Percentiles rank a stretch among this genome's conserved stretches.
Conservation (phyloP, 2,888 invertebrate genomes). For the Argyresthia albistria region DNA sequence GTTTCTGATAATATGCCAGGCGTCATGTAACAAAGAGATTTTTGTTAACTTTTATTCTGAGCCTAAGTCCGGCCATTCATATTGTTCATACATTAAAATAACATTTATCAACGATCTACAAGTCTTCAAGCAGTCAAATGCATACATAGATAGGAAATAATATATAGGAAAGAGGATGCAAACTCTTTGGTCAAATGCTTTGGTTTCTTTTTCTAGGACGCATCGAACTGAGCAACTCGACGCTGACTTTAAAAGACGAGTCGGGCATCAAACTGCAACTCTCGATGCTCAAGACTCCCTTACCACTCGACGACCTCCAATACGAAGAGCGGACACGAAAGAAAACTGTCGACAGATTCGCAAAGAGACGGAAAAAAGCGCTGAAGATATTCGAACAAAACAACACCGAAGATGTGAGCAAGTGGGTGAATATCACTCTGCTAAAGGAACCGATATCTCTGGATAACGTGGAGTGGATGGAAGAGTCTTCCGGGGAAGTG, state of each 20-base stretch:
- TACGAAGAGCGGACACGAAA: slow-evolving; percentile 19
- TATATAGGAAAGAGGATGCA: background rate
- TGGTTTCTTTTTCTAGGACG: slow-evolving; percentile 42
- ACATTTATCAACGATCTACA: too few species aligned
- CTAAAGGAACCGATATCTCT: slow-evolving; percentile 36
- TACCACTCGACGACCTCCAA: slow-evolving; percentile 27
- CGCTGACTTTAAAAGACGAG: slow-evolving; percentile 34
- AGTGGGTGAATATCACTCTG: slow-evolving; percentile 7
- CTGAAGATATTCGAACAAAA: background rate
- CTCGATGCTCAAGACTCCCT: slow-evolving; percentile 35
- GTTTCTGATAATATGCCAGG: too few species aligned
- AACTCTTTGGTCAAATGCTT: background rate
- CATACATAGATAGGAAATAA: too few species aligned
- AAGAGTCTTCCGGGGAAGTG: slow-evolving; percentile 7
- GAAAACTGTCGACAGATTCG: background rate
- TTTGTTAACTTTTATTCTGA: too few species aligned
- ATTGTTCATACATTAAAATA: background rate
- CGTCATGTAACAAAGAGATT: too few species aligned
- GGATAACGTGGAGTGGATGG: slow-evolving; percentile 21
- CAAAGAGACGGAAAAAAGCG: background rate
- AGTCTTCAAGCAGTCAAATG: background rate
- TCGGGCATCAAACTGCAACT: slow-evolving; percentile 34
- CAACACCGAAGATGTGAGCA: background rate
- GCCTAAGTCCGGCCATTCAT: background rate
- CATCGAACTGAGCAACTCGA: slow-evolving; percentile 35